Base-by-base conservation (phyloP, 2,797 vertebrate genomes). In the Hypotaenidia okinawae region DNA sequence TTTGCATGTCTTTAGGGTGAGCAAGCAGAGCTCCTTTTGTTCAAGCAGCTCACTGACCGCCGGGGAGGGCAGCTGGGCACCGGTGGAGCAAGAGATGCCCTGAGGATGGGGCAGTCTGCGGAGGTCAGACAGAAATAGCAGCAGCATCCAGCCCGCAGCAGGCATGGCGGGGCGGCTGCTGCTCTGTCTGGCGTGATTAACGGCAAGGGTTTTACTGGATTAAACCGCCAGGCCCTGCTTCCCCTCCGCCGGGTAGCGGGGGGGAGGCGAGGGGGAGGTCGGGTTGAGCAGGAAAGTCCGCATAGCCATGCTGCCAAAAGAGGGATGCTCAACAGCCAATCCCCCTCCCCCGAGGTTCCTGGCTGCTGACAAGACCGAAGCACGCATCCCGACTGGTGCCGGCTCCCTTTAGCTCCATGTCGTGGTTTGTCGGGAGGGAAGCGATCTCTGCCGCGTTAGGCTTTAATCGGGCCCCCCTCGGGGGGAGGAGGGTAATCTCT, bases 191-290 rank as follows among this genome's bases (percentile, higher is more conserved):
- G 57, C 30, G 0, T 30, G 89, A 96, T 96, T 95, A 97, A 88
- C 86, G 58, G 82, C 33, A 3, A 87, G 79, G 93, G 87, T n/a
- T 96, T 96, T 95, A 87, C 90, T 62, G 96, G 95, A 97, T 97
- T 97, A 97, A 94, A 91, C 43, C 0, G 16, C 79, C 78, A 32
- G 80, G 67, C 68, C 86, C 61, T 3, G 1, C 70, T n/a, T 87
- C 47, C 70, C 41, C 73, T 73, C 45, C 5, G 70, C 77, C 16
- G 67, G 16, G 52, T 17, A 72, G 92, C 61, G 2, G 63, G 69
- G 80, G 55, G 17, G 51, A 51, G 68, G 77, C 23, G 30, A 75
- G 21, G 32, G 78, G 11, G 84, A 64, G 68, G n/a, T 22, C 4
- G 3, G 63, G 47, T 5, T 30, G 87, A 55, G 51, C n/a, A 43